Percentiles rank a stretch among this genome's conserved stretches.
These are phyloP conservation scores for Andrena bucephala DNA, from an alignment of 2,888 invertebrate genomes.

Conservation along the genomic window DNA sequence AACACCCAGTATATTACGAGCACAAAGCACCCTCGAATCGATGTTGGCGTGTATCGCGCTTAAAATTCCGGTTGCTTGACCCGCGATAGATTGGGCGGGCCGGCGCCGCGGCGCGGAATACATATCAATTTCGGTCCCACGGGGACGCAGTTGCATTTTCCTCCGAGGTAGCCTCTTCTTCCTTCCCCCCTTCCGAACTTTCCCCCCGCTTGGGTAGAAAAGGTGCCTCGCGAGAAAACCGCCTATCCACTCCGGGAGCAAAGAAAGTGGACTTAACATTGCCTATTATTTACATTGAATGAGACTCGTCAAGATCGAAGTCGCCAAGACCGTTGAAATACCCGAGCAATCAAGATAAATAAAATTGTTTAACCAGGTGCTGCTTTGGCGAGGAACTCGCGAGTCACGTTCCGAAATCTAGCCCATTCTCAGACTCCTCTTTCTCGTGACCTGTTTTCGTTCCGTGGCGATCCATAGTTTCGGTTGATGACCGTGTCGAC, in stretches of 20 bases:
- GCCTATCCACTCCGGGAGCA: neutral
- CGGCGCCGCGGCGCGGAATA: slow-evolving; percentile 81
- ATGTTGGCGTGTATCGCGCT: slow-evolving; percentile 76
- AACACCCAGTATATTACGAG: slow-evolving; percentile 45
- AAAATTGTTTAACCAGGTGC: too few species aligned
- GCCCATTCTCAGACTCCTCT: neutral
- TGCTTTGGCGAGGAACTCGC: too few species aligned
- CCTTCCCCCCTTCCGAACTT: neutral
- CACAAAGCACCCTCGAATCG: slow-evolving; percentile 34
- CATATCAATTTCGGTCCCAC: slow-evolving; percentile 83
- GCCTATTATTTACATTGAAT: too few species aligned
- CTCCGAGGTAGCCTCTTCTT: slow-evolving; percentile 30
- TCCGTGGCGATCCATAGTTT: neutral
- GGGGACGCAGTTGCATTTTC: slow-evolving; percentile 70
- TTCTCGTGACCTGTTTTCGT: neutral
- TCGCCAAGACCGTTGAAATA: too few species aligned
- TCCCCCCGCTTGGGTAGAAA: neutral
- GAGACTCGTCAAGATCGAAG: too few species aligned
- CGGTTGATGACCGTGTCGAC: slow-evolving; percentile 44
- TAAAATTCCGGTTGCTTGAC: slow-evolving; percentile 85
- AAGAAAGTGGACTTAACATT: neutral
- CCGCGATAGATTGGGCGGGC: slow-evolving; percentile 84
- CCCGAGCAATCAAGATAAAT: too few species aligned
- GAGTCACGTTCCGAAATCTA: neutral
- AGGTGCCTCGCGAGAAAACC: slow-evolving; percentile 27